These are phyloP conservation scores for Eustalomyia histrio DNA, from an alignment of 2,888 invertebrate species.

Conservation along the genomic window DNA sequence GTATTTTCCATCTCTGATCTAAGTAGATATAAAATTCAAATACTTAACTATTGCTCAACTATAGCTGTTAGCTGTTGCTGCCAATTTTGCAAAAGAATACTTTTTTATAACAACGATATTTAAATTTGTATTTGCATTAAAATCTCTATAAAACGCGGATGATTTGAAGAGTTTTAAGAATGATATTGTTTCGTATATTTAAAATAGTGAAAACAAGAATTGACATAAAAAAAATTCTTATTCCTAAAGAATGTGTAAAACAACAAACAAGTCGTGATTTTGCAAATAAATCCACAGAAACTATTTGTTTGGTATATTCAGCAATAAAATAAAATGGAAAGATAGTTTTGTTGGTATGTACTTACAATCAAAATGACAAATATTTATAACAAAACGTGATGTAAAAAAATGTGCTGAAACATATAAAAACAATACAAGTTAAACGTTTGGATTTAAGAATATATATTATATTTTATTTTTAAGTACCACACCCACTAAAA, in stretches of 20 bases:
- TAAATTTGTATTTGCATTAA: constrained; percentile 17
- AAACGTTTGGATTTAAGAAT: no score
- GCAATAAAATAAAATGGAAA: constrained; percentile 43
- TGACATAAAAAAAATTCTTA: constrained; percentile 34
- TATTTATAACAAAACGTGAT: constrained; percentile 40
- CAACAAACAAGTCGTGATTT: neutral
- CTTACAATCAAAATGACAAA: constrained; percentile 44
- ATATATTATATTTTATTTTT: no score
- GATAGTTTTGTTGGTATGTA: constrained; percentile 16
- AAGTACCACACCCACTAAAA: no score
- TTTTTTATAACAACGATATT: constrained; percentile 31
- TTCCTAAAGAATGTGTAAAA: neutral
- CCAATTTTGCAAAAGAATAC: constrained; percentile 12
- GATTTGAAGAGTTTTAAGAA: constrained; percentile 44
- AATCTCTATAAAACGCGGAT: constrained; percentile 48
- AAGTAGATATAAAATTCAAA: constrained; percentile 57
- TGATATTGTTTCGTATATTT: constrained; percentile 12
- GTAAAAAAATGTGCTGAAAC: neutral
- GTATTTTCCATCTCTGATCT: no score
- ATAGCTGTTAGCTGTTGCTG: constrained; percentile 7
- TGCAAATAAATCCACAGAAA: neutral
- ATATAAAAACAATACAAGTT: no score
- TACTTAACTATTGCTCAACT: constrained; percentile 40
- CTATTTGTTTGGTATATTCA: constrained; percentile 33
- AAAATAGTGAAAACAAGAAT: constrained; percentile 37